These are phyloP conservation scores for Pithys albifrons DNA, from an alignment of 2,113 vertebrate species.

Conservation along the genomic window DNA sequence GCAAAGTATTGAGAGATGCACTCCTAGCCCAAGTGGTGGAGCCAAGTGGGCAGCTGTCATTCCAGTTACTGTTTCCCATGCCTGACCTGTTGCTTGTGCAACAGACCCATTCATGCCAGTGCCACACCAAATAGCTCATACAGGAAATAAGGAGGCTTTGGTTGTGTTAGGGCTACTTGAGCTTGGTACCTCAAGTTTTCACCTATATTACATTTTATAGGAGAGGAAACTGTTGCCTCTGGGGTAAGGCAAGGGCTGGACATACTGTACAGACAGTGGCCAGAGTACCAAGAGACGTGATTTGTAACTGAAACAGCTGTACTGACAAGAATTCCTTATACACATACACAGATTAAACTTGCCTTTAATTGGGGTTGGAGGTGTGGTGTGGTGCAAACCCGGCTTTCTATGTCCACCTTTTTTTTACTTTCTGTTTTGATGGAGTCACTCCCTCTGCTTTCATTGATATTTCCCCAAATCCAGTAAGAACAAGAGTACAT, in stretches of 20 bases:
- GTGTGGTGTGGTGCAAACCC: neutral
- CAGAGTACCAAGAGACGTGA: neutral
- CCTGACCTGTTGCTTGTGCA: neutral
- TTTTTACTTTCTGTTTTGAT: neutral
- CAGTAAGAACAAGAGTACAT: accelerated
- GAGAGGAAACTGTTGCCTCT: neutral
- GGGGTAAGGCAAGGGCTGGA: neutral
- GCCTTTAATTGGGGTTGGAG: neutral
- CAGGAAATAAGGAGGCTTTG: neutral
- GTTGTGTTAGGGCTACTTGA: neutral
- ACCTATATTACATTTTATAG: neutral
- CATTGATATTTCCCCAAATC: neutral
- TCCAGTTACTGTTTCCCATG: neutral
- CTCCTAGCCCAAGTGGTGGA: neutral
- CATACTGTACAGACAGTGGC: neutral
- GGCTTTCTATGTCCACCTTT: neutral
- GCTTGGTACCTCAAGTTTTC: neutral
- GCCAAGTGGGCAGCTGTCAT: neutral
- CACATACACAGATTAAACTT: neutral
- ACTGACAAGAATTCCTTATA: neutral
- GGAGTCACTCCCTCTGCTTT: neutral
- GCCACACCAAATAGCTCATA: neutral
- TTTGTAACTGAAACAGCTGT: neutral
- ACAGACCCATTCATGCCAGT: neutral
- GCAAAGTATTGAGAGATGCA: neutral